These are phyloP conservation scores for Penelope pileata DNA, from an alignment of 2,113 vertebrate species.

Conservation along the genomic window DNA sequence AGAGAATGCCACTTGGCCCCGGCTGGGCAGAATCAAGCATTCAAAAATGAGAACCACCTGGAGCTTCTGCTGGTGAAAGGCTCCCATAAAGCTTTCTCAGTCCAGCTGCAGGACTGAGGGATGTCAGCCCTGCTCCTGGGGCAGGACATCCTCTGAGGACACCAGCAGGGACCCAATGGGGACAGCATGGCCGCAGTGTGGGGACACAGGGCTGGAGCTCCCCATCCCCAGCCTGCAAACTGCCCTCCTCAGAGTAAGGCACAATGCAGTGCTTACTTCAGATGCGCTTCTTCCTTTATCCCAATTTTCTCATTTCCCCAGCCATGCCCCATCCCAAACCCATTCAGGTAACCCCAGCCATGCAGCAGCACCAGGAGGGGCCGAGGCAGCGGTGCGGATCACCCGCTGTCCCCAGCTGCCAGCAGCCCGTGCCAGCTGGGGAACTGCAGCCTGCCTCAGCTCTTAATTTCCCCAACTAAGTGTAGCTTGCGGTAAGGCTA, in stretches of 20 bases:
- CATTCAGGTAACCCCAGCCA: rapidly evolving
- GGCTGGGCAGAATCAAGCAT: background rate
- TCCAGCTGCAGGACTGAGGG: background rate
- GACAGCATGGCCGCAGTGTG: rapidly evolving
- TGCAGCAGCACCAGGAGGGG: no score
- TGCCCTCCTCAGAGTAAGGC: rapidly evolving
- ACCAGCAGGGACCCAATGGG: rapidly evolving
- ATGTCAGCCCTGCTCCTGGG: background rate
- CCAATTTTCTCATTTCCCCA: rapidly evolving
- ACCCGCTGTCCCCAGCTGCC: no score
- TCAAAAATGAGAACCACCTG: background rate
- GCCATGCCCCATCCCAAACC: background rate
- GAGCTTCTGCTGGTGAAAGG: background rate
- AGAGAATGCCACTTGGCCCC: background rate
- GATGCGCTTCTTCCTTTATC: rapidly evolving
- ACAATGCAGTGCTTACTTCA: background rate
- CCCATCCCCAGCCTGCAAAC: background rate
- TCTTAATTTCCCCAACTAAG: background rate
- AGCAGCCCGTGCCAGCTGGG: background rate
- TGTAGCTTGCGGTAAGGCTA: background rate
- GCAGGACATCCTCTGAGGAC: background rate
- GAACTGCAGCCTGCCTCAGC: background rate
- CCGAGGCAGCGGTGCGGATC: no score
- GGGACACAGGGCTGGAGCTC: background rate
- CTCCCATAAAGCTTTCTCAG: background rate